phyloP scores from a whole-genome alignment of 2,888 invertebrate species.

The Euplagia quadripunctaria region DNA sequence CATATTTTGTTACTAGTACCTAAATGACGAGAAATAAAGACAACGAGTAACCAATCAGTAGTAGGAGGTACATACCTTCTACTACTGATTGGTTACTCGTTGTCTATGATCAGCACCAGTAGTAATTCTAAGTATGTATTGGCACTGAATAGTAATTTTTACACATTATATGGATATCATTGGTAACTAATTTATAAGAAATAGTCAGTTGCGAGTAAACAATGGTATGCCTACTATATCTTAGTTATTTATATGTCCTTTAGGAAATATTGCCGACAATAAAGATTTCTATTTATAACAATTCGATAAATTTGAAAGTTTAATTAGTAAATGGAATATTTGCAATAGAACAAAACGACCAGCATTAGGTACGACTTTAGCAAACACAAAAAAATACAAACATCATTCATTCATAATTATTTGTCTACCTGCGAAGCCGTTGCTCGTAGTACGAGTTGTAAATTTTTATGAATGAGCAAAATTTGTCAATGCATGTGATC shows the following conservation, averaged over 20 bases:
- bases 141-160: too few relatives aligned
- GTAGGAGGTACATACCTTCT: too few relatives aligned
- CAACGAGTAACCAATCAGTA: too few relatives aligned
- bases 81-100: too few relatives aligned
- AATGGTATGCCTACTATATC: too few relatives aligned
- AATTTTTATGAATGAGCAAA: slow-evolving; percentile 72
- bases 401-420: slow-evolving; percentile 65
- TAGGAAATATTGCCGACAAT: background rate
- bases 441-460: slow-evolving; percentile 75
- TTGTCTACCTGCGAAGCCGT: slow-evolving; percentile 68
- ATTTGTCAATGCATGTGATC: slow-evolving; percentile 69
- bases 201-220: too few relatives aligned
- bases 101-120: too few relatives aligned
- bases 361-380: slow-evolving; percentile 1
- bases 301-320: background rate
- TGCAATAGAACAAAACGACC: slow-evolving; percentile 8
- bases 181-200: too few relatives aligned
- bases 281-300: background rate
- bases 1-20: background rate
- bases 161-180: too few relatives aligned
- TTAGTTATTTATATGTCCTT: too few relatives aligned
- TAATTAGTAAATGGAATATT: background rate
- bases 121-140: too few relatives aligned
- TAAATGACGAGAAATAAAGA: too few relatives aligned
- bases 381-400: slow-evolving; percentile 45